phyloP scores from a whole-genome alignment of 2,113 vertebrate genomes.

The Rafetus swinhoei region DNA sequence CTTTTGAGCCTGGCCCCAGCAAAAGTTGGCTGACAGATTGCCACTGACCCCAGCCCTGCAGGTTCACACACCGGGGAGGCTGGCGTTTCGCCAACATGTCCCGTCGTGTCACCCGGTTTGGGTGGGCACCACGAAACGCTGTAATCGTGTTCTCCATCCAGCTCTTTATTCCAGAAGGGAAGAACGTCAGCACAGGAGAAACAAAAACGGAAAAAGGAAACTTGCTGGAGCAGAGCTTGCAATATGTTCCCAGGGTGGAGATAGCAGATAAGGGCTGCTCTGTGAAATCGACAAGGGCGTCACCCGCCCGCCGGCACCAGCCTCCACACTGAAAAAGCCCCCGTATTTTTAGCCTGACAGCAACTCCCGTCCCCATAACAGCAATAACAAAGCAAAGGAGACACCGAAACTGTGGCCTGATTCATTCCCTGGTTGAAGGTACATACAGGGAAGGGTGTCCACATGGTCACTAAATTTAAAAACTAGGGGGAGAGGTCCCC shows the following conservation, averaged over 20 bases:
- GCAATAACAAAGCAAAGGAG: rapidly evolving
- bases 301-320: not conserved
- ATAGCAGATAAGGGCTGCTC: slow-evolving; percentile 51
- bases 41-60: not conserved
- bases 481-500: too few relatives aligned
- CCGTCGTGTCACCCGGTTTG: not conserved
- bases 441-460: not conserved
- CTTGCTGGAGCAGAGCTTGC: slow-evolving; percentile 29
- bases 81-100: not conserved
- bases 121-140: not conserved
- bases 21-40: not conserved
- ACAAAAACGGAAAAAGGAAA: slow-evolving; percentile 73
- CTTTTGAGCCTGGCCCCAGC: rapidly evolving
- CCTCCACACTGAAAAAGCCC: not conserved
- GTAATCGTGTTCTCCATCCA: slow-evolving; percentile 54
- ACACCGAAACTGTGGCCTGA: not conserved
- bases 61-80: not conserved
- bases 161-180: slow-evolving; percentile 58
- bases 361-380: rapidly evolving
- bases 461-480: not conserved
- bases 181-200: slow-evolving; percentile 67
- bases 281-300: not conserved
- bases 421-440: not conserved
- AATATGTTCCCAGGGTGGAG: slow-evolving; percentile 34
- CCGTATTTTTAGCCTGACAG: not conserved